Conservation (phyloP, 2,797 vertebrate genomes). For the Telmatherina bonti region DNA sequence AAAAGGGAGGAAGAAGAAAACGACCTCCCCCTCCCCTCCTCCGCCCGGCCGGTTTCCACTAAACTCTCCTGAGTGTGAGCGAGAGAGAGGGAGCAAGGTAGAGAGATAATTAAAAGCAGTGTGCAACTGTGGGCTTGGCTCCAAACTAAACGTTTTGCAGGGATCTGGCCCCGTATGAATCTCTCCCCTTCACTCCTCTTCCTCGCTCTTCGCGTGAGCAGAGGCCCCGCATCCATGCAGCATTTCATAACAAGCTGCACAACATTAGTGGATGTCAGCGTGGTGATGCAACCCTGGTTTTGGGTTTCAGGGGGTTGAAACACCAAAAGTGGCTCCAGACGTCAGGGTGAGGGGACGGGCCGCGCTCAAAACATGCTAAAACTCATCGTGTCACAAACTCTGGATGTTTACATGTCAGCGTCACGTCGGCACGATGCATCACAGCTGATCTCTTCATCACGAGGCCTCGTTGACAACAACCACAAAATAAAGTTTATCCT, state of each 20-base stretch:
- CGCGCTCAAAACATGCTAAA: not conserved
- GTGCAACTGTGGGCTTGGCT: slow-evolving; percentile 72
- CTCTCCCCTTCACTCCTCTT: slow-evolving; percentile 11
- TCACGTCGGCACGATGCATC: no score
- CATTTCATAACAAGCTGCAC: slow-evolving; percentile 31
- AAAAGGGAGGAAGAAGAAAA: slow-evolving; percentile 59
- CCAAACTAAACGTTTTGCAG: slow-evolving; percentile 83
- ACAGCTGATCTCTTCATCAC: not conserved
- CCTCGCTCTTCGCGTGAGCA: not conserved
- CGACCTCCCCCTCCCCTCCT: slow-evolving; percentile 22
- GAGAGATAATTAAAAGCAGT: slow-evolving; percentile 81
- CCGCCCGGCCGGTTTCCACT: slow-evolving; percentile 45
- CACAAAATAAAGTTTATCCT: no score
- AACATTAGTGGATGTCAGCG: slow-evolving; percentile 32
- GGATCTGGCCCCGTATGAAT: slow-evolving; percentile 63
- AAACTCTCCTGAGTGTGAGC: slow-evolving; percentile 48
- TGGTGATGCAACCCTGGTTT: slow-evolving; percentile 66
- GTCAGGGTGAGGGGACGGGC: slow-evolving; percentile 3
- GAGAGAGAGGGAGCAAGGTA: slow-evolving; percentile 28
- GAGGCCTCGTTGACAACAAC: no score
- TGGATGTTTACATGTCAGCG: not conserved
- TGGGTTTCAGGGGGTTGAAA: slow-evolving; percentile 47
- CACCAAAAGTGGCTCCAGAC: slow-evolving; percentile 18
- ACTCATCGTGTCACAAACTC: no score
- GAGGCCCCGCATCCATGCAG: slow-evolving; percentile 17